phyloP scores from a whole-genome alignment of 2,888 invertebrate genomes.

The Sesia apiformis region DNA sequence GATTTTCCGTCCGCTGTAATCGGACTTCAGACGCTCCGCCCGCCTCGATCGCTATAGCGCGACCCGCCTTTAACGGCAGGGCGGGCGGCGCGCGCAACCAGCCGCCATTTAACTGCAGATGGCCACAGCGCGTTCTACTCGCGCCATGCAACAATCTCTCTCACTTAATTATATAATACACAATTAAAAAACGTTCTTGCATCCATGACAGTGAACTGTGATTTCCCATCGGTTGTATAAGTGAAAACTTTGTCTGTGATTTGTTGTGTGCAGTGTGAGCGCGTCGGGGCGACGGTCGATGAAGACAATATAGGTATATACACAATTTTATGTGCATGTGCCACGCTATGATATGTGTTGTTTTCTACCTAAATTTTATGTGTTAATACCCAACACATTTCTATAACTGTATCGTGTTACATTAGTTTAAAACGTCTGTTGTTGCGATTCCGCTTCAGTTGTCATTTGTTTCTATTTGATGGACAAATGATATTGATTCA shows the following conservation, averaged over 20 bases:
- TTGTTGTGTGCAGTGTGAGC: not conserved
- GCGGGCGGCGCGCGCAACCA: conserved; percentile 65
- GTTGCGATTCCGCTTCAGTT: too few relatives aligned
- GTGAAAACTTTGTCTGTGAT: not conserved
- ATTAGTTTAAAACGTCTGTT: too few relatives aligned
- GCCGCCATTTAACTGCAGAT: conserved; percentile 68
- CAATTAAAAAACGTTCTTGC: conserved; percentile 5
- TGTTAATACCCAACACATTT: too few relatives aligned
- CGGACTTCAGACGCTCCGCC: too few relatives aligned
- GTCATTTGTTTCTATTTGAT: too few relatives aligned
- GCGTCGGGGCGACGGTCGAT: conserved; percentile 8
- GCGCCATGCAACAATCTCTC: conserved; percentile 36
- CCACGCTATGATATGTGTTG: conserved; percentile 8
- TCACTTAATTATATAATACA: conserved; percentile 45
- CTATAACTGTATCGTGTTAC: too few relatives aligned
- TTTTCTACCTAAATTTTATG: conserved; percentile 3
- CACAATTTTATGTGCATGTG: conserved; percentile 10
- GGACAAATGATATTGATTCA: too few relatives aligned
- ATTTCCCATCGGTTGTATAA: not conserved
- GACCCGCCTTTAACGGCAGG: conserved; percentile 36
- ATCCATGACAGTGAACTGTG: not conserved
- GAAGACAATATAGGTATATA: conserved; percentile 14
- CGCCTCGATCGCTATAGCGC: conserved; percentile 8
- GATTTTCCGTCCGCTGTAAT: too few relatives aligned
- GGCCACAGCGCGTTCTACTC: conserved; percentile 46